These are phyloP conservation scores for Zoanthus sociatus DNA, from an alignment of 92 coral and sea anemone genomes.

Conservation along the genomic window DNA sequence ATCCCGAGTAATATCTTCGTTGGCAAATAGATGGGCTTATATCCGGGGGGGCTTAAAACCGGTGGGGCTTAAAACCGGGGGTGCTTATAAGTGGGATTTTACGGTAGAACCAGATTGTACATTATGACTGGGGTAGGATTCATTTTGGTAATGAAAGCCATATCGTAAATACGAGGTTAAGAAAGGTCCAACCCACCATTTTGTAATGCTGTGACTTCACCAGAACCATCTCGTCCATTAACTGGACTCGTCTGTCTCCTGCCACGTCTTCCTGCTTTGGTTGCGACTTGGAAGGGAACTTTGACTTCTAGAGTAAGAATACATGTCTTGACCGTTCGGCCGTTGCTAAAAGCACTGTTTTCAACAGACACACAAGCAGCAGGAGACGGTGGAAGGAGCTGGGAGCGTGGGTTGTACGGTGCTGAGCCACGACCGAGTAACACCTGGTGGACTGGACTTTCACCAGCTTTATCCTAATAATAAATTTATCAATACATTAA, in stretches of 20 bases:
- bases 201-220: conserved; percentile 13
- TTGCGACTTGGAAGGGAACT: conserved; percentile 80
- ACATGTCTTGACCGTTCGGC: conserved; percentile 76
- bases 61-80: no score
- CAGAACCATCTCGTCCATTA: conserved; percentile 27
- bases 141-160: no score
- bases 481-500: background rate
- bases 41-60: no score
- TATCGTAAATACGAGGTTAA: background rate
- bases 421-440: conserved; percentile 92
- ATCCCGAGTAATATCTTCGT: no score
- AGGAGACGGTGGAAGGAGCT: conserved; percentile 84
- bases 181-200: conserved; percentile 10
- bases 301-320: conserved; percentile 90
- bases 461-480: conserved; percentile 73
- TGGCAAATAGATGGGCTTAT: no score
- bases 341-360: conserved; percentile 79
- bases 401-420: conserved; percentile 95
- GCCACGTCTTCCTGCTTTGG: conserved; percentile 65
- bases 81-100: no score
- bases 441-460: conserved; percentile 78
- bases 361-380: conserved; percentile 87
- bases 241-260: conserved; percentile 42
- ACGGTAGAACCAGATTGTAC: no score
- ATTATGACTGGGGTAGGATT: no score